Evolutionary conservation across 2,797 vertebrate genomes (phyloP), one percentile per base, ranked within the genome.

Genomic region (Knipowitschia caucasica): DNA sequence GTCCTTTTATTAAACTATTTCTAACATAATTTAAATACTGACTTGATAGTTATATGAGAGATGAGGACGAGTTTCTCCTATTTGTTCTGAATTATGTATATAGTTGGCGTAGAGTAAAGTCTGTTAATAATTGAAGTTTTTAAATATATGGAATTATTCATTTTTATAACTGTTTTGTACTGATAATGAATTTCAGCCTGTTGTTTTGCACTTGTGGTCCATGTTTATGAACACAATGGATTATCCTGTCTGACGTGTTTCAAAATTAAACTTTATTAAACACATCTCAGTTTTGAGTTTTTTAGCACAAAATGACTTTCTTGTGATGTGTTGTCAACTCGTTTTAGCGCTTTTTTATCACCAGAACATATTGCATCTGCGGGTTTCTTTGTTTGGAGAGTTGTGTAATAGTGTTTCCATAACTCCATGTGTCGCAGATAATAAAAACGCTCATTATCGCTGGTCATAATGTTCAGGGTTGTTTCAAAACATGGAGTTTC

Each of bases 161-260:
- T 60, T 77, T 82, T 80, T 80, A 60, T 74, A 65, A 76, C 60
- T 70, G 73, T 76, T 70, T 56, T 56, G 53, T 57, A 63, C 64
- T 65, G 78, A 61, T 69, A 64, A 38, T 71, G 72, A 76, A 81
- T 79, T 82, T 83, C 71, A 80, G 75, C 78, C 82, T 82, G 59
- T n/a, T n/a, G n/a, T 71, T 89, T 89, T 90, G 90, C 89, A 91
- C 88, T 90, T 86, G 76, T 50, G 17, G 25, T 87, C 82, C 83
- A n/a, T n/a, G n/a, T n/a, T 49, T 25, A 38, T 62, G 86, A 83
- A 86, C 80, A 12, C 64, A 34, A 61, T 68, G 59, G 15, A 63
- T 29, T 78, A 74, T 15, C 73, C 82, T 89, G 61, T 75, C 78
- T 83, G 73, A 77, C 81, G 77, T 87, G 69, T 89, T 84, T 75